Conservation (phyloP, 2,797 vertebrate genomes). For the Enteromius viviparus region DNA sequence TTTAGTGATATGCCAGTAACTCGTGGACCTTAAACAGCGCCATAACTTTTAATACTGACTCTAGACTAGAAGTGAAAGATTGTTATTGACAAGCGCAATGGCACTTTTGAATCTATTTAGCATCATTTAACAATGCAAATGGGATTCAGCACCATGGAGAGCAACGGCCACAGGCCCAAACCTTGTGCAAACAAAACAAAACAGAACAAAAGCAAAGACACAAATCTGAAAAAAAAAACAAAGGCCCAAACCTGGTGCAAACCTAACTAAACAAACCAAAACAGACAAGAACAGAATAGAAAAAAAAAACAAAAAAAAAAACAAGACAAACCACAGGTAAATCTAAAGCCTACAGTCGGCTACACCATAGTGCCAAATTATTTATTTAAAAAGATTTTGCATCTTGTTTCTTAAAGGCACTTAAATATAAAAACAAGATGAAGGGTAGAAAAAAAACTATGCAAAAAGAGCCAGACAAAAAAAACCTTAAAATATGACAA, state of each 20-base stretch:
- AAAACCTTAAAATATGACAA: neutral
- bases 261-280: too few relatives aligned
- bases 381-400: too few relatives aligned
- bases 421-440: neutral
- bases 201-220: too few relatives aligned
- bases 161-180: neutral
- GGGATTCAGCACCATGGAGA: conserved; percentile 44
- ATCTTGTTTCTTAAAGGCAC: neutral
- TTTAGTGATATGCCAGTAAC: neutral
- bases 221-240: too few relatives aligned
- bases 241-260: too few relatives aligned
- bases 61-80: conserved; percentile 8
- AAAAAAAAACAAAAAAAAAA: too few relatives aligned
- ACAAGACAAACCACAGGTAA: too few relatives aligned
- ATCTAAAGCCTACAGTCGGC: too few relatives aligned
- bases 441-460: neutral
- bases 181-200: neutral
- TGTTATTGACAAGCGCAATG: neutral
- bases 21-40: neutral
- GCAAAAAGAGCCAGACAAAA: neutral
- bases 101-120: neutral
- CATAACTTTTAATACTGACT: neutral
- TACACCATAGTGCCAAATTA: too few relatives aligned
- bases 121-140: neutral
- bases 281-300: too few relatives aligned